Evolutionary conservation across 2,113 vertebrate genomes (phyloP), one percentile per base, ranked within the genome.

Genomic region (Clupea harengus): DNA sequence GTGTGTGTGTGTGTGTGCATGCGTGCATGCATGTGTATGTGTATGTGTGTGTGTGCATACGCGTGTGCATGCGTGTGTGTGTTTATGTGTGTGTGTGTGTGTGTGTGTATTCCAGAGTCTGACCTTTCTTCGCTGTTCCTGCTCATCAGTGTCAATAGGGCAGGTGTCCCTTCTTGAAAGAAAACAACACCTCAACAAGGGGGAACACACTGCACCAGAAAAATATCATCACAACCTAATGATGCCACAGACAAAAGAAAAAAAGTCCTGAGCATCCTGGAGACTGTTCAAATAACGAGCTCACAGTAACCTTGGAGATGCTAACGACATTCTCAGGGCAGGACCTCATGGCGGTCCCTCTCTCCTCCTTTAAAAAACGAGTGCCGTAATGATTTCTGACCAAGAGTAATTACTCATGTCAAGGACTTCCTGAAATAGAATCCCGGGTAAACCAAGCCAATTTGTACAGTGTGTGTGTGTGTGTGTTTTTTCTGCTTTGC

Each of bases 321-420:
- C 28, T 10, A 67, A 9, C 7, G 25, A 67, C 64, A n/a, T 10
- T 67, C n/a, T 67, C 22, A 7, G 64, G 64, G 22, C 64, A 72
- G 25, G 20, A n/a, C 9, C 60, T 7, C 64, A 72, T 28, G 25
- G 4, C 64, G 10, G 64, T 72, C 28, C 64, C 25, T 28, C 25
- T 28, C 25, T 72, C 64, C 64, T 32, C 7, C 28, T 9, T 72
- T 72, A 54, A 50, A 83, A 17, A 81, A 86, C 28, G 45, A 7
- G 28, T 67, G 64, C 46, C 7, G 50, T 80, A 28, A n/a, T 75
- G 46, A 82, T 64, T 83, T 67, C 22, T 18, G 46, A 78, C 60
- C 17, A 81, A 85, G 81, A 88, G 84, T 25, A 50, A 88, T 88
- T 50, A 83, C 50, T 9, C 45, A 22, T 84, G 57, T 83, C 52